These are phyloP conservation scores for Trissolcus basalis DNA, from an alignment of 1,140 invertebrate species.

Conservation along the genomic window DNA sequence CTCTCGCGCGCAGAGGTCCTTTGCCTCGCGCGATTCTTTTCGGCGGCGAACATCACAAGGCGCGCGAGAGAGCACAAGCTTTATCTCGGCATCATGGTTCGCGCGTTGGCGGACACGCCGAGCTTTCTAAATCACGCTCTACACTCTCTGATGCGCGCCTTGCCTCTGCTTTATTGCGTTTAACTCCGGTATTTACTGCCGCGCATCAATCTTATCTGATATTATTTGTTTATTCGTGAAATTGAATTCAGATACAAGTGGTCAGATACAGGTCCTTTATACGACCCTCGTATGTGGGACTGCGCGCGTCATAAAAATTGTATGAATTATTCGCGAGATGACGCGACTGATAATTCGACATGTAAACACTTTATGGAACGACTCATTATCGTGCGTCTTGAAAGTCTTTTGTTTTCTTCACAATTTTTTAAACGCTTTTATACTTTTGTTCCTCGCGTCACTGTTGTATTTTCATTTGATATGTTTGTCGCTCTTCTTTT, in stretches of 20 bases:
- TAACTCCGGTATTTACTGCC: conserved; percentile 49
- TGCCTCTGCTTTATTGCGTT: conserved; percentile 43
- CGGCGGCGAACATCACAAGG: conserved; percentile 60
- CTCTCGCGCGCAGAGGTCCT: conserved; percentile 40
- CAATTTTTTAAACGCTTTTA: conserved; percentile 64
- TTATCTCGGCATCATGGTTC: conserved; percentile 66
- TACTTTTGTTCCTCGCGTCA: too few relatives aligned
- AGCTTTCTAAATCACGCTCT: conserved; percentile 57
- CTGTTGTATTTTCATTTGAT: too few relatives aligned
- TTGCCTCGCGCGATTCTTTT: conserved; percentile 58
- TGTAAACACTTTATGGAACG: conserved; percentile 26
- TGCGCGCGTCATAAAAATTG: conserved; percentile 37
- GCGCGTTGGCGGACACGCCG: conserved; percentile 65
- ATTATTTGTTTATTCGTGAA: conserved; percentile 55
- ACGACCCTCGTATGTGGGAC: neutral
- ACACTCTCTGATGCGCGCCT: conserved; percentile 28
- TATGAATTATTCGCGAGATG: conserved; percentile 35
- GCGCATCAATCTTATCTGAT: conserved; percentile 56
- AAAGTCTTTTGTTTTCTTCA: conserved; percentile 17
- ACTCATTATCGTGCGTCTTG: conserved; percentile 26
- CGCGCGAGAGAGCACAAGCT: conserved; percentile 43
- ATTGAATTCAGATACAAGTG: conserved; percentile 53
- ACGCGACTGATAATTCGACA: conserved; percentile 16
- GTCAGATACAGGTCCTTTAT: conserved; percentile 37
- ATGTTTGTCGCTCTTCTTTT: too few relatives aligned